A percentile compares a stretch with the other conserved stretches of the same genome.
phyloP scores from a whole-genome alignment of 2,797 vertebrate species.

The Protosalanx chinensis region DNA sequence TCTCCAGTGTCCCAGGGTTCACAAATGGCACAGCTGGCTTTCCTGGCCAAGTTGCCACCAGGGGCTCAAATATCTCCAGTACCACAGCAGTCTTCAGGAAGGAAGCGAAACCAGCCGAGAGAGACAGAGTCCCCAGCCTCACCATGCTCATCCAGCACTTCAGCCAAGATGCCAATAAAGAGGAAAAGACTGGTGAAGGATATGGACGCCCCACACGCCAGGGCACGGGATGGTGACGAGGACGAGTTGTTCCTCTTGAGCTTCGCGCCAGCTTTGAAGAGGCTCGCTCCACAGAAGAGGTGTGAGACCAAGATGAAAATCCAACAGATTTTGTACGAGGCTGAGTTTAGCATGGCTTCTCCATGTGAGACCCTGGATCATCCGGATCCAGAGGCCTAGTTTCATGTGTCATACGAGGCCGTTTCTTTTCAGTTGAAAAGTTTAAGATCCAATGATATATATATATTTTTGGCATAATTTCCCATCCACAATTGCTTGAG shows the following conservation, averaged over 20 bases:
- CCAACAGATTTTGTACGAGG: conserved; percentile 74
- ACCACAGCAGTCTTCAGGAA: conserved; percentile 32
- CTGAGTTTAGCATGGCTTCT: conserved; percentile 61
- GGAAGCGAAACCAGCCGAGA: conserved; percentile 43
- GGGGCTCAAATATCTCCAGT: conserved; percentile 29
- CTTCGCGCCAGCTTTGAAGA: conserved; percentile 68
- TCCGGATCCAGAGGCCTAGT: conserved; percentile 23
- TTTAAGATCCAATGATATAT: background rate
- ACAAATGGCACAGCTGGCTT: conserved; percentile 38
- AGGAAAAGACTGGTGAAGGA: conserved; percentile 57
- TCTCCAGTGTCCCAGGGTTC: conserved; percentile 40
- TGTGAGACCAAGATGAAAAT: conserved; percentile 74
- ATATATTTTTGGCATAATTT: background rate
- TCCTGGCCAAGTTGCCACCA: conserved; percentile 44
- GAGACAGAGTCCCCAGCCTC: conserved; percentile 20
- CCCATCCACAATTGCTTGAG: background rate
- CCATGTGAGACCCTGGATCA: conserved; percentile 42
- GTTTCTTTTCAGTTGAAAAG: background rate
- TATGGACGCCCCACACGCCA: conserved; percentile 34
- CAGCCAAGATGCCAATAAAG: background rate
- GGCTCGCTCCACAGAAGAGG: conserved; percentile 70
- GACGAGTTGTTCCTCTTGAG: conserved; percentile 73
- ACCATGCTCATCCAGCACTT: conserved; percentile 27
- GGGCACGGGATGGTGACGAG: conserved; percentile 54
- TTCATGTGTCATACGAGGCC: background rate